Evolutionary conservation across 2,797 vertebrate species (phyloP).

Genomic region (Gymnoscopelus microlampas): DNA sequence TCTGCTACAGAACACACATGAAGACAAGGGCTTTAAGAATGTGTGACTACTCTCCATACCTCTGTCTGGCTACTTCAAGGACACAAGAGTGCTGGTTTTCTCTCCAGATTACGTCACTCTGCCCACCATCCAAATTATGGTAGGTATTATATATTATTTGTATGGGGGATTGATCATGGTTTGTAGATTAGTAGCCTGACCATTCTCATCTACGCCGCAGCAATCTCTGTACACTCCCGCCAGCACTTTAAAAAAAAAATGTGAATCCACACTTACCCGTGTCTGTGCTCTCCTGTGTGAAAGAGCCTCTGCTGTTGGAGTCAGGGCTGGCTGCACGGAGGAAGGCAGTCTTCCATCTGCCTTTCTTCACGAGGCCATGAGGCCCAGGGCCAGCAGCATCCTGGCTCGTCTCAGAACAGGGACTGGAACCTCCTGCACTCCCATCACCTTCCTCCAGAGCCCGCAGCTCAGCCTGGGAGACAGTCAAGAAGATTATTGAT

Average conservation of each 20-base stretch:
- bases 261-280: conserved; percentile 52
- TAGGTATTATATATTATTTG: too few relatives aligned
- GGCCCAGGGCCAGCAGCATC: conserved; percentile 78
- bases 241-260: too few relatives aligned
- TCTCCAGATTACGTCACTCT: background rate
- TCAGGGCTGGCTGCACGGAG: conserved; percentile 88
- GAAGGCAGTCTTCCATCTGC: conserved; percentile 94
- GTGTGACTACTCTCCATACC: background rate
- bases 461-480: conserved; percentile 90
- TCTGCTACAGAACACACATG: conserved; percentile 54
- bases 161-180: too few relatives aligned
- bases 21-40: background rate
- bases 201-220: too few relatives aligned
- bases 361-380: conserved; percentile 82
- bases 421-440: conserved; percentile 92
- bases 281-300: conserved; percentile 81
- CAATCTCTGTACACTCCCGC: too few relatives aligned
- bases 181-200: too few relatives aligned
- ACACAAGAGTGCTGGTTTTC: background rate
- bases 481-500: background rate
- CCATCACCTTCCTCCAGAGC: conserved; percentile 96
- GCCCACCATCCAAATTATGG: too few relatives aligned
- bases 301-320: conserved; percentile 86
- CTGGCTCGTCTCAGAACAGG: conserved; percentile 91
- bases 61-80: background rate